phyloP scores from a whole-genome alignment of 1,140 invertebrate species.

The Drosophila rufa region DNA sequence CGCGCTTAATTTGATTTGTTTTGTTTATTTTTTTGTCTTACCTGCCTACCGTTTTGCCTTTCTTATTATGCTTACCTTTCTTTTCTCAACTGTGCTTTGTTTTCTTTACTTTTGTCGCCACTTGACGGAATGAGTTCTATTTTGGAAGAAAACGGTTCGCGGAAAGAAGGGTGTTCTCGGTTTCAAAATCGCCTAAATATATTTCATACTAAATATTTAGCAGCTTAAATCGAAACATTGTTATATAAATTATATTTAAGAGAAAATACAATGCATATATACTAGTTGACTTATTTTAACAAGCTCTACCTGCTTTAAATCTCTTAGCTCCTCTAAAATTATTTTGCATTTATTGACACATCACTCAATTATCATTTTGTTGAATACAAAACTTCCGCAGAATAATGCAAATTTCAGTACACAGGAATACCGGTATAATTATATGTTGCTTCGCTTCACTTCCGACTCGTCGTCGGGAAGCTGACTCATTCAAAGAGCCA shows the following conservation, averaged over 20 bases:
- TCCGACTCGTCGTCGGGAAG: slow-evolving; percentile 56
- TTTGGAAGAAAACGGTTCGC: background rate
- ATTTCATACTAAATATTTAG: background rate
- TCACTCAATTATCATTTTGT: background rate
- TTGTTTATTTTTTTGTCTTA: slow-evolving; percentile 14
- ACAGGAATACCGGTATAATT: slow-evolving; percentile 33
- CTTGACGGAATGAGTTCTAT: background rate
- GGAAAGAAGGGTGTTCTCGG: background rate
- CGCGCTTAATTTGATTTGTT: slow-evolving; percentile 70
- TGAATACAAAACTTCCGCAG: slow-evolving; percentile 20
- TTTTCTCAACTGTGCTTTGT: background rate
- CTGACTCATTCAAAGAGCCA: slow-evolving; percentile 57
- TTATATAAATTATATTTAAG: background rate
- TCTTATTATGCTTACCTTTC: slow-evolving; percentile 5
- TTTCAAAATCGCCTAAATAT: background rate
- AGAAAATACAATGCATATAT: background rate
- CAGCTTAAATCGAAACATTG: background rate
- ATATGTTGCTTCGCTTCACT: slow-evolving; percentile 37
- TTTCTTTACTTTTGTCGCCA: slow-evolving; percentile 19
- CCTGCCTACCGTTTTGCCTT: slow-evolving; percentile 13
- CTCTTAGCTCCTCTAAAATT: too few relatives aligned
- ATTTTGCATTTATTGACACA: background rate
- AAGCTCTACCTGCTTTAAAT: too few relatives aligned
- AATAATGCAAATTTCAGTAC: slow-evolving; percentile 60
- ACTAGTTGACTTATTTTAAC: background rate